Evolutionary conservation across 2,888 invertebrate species (phyloP).

Genomic region (Protophormia terraenovae): DNA sequence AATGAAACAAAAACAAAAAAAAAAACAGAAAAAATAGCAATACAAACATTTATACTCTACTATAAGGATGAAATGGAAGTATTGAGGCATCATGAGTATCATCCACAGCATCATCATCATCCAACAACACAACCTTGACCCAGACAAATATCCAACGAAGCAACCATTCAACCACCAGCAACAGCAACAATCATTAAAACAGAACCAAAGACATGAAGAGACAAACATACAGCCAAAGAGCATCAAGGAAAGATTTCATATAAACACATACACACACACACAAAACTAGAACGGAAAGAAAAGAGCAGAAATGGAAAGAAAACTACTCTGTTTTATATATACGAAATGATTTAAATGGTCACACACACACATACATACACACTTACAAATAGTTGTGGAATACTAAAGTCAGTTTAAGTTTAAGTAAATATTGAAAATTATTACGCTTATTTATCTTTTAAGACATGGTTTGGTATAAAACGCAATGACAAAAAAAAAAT

Average conservation of each 20-base stretch:
- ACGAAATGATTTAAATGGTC: slow-evolving; percentile 31
- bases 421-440: slow-evolving; percentile 67
- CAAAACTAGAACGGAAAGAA: slow-evolving; percentile 19
- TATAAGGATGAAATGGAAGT: not conserved
- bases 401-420: slow-evolving; percentile 45
- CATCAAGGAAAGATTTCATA: slow-evolving; percentile 11
- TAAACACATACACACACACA: not conserved
- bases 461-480: slow-evolving; percentile 34
- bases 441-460: slow-evolving; percentile 66
- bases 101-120: not conserved
- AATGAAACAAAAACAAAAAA: not conserved
- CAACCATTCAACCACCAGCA: slow-evolving; percentile 25
- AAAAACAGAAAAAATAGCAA: slow-evolving; percentile 24
- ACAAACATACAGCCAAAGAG: slow-evolving; percentile 1
- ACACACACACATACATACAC: not conserved
- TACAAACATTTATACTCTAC: slow-evolving; percentile 26
- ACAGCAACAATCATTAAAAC: slow-evolving; percentile 39
- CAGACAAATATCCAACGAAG: slow-evolving; percentile 54
- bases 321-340: slow-evolving; percentile 41
- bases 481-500: slow-evolving; percentile 22
- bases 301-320: not conserved
- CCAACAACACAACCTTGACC: slow-evolving; percentile 68
- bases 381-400: not conserved
- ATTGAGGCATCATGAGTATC: slow-evolving; percentile 15
- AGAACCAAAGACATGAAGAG: slow-evolving; percentile 27